phyloP scores from a whole-genome alignment of 1,140 invertebrate genomes.

The Eriosoma lanigerum region DNA sequence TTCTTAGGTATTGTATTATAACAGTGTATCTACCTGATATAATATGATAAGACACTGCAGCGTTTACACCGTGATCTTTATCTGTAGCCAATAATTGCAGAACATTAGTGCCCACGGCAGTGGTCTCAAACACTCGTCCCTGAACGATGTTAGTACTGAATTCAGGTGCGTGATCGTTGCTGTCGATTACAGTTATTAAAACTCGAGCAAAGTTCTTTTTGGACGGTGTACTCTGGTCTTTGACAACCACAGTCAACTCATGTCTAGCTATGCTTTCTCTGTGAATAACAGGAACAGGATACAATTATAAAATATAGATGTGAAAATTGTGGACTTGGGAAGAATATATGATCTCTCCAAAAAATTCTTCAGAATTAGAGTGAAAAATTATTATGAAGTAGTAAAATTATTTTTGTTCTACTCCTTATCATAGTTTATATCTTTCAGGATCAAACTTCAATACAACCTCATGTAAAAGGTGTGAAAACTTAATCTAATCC shows the following conservation, averaged over 20 bases:
- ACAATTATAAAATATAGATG: no score
- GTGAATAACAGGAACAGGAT: no score
- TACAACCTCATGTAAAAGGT: no score
- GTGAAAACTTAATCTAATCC: no score
- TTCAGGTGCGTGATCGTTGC: constrained; percentile 86
- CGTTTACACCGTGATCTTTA: constrained; percentile 79
- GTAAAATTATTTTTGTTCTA: no score
- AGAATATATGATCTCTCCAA: no score
- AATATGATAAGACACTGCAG: constrained; percentile 77
- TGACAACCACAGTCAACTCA: constrained; percentile 84
- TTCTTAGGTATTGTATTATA: neutral
- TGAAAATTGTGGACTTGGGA: no score
- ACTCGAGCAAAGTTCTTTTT: constrained; percentile 83
- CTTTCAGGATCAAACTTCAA: no score
- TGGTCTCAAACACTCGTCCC: constrained; percentile 75
- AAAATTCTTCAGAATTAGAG: no score
- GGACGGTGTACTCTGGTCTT: constrained; percentile 83
- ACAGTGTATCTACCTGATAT: constrained; percentile 64
- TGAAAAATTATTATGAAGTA: no score
- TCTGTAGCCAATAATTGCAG: constrained; percentile 76
- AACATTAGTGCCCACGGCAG: constrained; percentile 71
- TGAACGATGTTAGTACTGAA: constrained; percentile 75
- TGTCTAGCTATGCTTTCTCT: constrained; percentile 80
- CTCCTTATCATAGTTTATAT: no score
- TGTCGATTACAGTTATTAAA: constrained; percentile 77